Percentiles rank a stretch among this genome's conserved stretches.
These are phyloP conservation scores for Drosophila tanythrix DNA, from an alignment of 2,888 invertebrate genomes.

Conservation along the genomic window DNA sequence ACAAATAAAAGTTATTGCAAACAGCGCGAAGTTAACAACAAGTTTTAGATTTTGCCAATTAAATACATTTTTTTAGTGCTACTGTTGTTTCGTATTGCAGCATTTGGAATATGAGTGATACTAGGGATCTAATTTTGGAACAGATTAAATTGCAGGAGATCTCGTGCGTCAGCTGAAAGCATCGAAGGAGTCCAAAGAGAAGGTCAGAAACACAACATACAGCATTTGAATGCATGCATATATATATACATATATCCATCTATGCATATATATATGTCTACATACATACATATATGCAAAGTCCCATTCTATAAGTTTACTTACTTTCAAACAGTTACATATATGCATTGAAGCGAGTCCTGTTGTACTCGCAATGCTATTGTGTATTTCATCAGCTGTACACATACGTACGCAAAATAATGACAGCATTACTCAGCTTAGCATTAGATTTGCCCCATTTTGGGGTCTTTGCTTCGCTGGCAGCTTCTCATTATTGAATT, in stretches of 20 bases:
- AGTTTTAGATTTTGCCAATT: constrained; percentile 16
- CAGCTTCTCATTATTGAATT: constrained; percentile 41
- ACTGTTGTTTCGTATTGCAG: constrained; percentile 35
- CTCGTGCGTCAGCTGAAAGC: constrained; percentile 92
- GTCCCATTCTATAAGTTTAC: neutral
- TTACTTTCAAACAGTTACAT: constrained; percentile 1
- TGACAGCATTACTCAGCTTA: constrained; percentile 14
- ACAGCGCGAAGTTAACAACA: constrained; percentile 42
- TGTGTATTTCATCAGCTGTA: constrained; percentile 51
- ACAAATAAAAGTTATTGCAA: constrained; percentile 39
- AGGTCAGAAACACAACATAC: constrained; percentile 86
- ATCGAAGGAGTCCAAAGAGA: constrained; percentile 90
- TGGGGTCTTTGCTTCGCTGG: constrained; percentile 32
- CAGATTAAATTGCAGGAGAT: constrained; percentile 90
- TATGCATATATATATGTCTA: neutral
- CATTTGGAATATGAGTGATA: constrained; percentile 84
- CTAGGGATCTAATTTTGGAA: constrained; percentile 86
- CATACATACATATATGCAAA: neutral
- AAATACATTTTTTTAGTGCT: constrained; percentile 26
- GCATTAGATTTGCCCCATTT: constrained; percentile 15
- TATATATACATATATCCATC: neutral
- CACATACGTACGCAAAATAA: neutral
- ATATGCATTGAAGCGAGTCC: constrained; percentile 11
- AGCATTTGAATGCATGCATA: neutral
- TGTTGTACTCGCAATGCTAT: constrained; percentile 43